Percentiles rank a stretch among this genome's conserved stretches.
Evolutionary conservation across 2,113 vertebrate genomes (phyloP).

Genomic region (Microcebus griseorufus): DNA sequence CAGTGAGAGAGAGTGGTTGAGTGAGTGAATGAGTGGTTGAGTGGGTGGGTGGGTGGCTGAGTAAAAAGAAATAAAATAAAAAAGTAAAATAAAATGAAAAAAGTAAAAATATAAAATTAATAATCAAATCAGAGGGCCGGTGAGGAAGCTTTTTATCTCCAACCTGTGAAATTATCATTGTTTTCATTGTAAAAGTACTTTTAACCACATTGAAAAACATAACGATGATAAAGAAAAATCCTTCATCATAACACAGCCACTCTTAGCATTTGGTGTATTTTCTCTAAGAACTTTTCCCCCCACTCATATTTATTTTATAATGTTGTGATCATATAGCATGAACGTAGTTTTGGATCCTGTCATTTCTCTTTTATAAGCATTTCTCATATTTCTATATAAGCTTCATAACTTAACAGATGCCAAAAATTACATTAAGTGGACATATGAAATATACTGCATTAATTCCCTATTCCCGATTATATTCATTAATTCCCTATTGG

Average conservation of each 20-base stretch:
- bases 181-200: constrained; percentile 22
- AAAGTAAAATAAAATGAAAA: too few relatives aligned
- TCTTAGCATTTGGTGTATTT: neutral
- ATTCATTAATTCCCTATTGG: neutral
- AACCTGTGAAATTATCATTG: neutral
- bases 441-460: neutral
- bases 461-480: neutral
- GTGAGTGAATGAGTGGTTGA: too few relatives aligned
- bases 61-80: too few relatives aligned
- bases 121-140: neutral
- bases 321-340: neutral
- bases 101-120: too few relatives aligned
- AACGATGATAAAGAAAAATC: neutral
- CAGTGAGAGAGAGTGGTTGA: neutral
- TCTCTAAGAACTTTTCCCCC: neutral
- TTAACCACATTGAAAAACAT: neutral
- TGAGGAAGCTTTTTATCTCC: neutral
- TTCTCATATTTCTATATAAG: constrained; percentile 17
- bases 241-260: neutral
- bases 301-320: neutral
- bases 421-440: neutral
- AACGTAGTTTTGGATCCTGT: neutral
- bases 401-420: neutral
- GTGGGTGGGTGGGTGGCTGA: too few relatives aligned
- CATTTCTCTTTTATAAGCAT: neutral